A percentile compares a stretch with the other conserved stretches of the same genome.
These are phyloP conservation scores for Adelognathus sp. DNA, from an alignment of 2,888 invertebrate genomes.

Conservation along the genomic window DNA sequence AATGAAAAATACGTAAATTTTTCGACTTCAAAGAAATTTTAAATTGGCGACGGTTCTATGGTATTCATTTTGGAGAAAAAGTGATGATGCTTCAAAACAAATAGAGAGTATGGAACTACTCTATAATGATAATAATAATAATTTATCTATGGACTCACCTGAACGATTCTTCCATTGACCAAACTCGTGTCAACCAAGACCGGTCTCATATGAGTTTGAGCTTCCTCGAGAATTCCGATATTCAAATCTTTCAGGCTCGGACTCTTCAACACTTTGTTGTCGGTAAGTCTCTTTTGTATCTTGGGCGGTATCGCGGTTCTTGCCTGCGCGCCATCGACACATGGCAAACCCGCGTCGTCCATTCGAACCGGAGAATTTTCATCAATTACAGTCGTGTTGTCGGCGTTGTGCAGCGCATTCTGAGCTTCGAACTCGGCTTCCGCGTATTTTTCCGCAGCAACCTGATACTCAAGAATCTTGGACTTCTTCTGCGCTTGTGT, in stretches of 20 bases:
- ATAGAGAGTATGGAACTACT: too few relatives aligned
- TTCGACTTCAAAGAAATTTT: too few relatives aligned
- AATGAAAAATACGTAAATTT: too few relatives aligned
- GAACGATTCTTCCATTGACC: constrained; percentile 85
- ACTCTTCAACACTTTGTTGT: constrained; percentile 51
- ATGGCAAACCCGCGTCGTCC: constrained; percentile 39
- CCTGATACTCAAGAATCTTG: constrained; percentile 82
- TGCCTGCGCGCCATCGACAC: constrained; percentile 43
- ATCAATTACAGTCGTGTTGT: neutral
- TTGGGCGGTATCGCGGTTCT: constrained; percentile 31
- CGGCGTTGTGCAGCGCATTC: constrained; percentile 23
- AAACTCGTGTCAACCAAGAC: constrained; percentile 85
- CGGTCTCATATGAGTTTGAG: constrained; percentile 84
- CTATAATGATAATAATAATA: too few relatives aligned
- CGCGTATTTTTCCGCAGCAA: constrained; percentile 77
- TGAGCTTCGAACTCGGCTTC: constrained; percentile 55
- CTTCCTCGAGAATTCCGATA: constrained; percentile 69
- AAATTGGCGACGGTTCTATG: too few relatives aligned
- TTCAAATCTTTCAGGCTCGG: constrained; percentile 61
- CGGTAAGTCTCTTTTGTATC: constrained; percentile 49
- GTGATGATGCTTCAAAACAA: too few relatives aligned
- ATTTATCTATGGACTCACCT: constrained; percentile 82
- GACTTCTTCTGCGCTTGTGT: constrained; percentile 85
- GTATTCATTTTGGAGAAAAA: too few relatives aligned
- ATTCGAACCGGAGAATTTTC: neutral